phyloP scores from a whole-genome alignment of 1,140 invertebrate species.

The Stegodyphus mimosarum region DNA sequence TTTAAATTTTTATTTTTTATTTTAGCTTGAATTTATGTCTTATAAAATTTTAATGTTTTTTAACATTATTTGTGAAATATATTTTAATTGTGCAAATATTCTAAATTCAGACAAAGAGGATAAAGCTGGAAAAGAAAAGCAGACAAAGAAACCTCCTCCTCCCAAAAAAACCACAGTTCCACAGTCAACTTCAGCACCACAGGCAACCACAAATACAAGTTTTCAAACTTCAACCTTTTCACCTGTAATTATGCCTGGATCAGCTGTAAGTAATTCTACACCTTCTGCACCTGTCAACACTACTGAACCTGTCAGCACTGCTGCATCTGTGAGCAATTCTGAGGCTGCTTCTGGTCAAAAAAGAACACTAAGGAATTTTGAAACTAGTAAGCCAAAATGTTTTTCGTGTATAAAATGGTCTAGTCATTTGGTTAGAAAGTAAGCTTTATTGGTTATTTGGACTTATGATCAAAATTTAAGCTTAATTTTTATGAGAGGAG shows the following conservation, averaged over 20 bases:
- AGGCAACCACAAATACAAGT: not conserved
- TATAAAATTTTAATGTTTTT: too few species aligned
- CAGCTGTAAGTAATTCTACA: not conserved
- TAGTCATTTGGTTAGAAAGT: too few species aligned
- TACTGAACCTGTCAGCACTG: too few species aligned
- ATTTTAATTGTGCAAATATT: not conserved
- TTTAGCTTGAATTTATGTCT: too few species aligned
- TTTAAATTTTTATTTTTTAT: too few species aligned
- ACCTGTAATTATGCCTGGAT: not conserved
- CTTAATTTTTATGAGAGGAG: too few species aligned
- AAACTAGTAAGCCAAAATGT: constrained; percentile 31
- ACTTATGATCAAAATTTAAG: too few species aligned
- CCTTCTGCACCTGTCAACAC: not conserved
- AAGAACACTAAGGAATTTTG: constrained; percentile 31
- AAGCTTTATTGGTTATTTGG: too few species aligned
- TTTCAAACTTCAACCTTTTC: not conserved
- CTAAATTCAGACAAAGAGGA: not conserved
- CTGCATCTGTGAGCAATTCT: not conserved
- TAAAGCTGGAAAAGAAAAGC: not conserved
- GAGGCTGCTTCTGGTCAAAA: not conserved
- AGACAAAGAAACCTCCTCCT: not conserved
- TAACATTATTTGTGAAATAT: not conserved
- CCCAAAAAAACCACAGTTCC: not conserved
- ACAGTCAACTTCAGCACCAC: not conserved
- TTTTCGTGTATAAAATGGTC: too few species aligned